Evolutionary conservation across 2,113 vertebrate genomes (phyloP).

Genomic region (Sitta europaea): DNA sequence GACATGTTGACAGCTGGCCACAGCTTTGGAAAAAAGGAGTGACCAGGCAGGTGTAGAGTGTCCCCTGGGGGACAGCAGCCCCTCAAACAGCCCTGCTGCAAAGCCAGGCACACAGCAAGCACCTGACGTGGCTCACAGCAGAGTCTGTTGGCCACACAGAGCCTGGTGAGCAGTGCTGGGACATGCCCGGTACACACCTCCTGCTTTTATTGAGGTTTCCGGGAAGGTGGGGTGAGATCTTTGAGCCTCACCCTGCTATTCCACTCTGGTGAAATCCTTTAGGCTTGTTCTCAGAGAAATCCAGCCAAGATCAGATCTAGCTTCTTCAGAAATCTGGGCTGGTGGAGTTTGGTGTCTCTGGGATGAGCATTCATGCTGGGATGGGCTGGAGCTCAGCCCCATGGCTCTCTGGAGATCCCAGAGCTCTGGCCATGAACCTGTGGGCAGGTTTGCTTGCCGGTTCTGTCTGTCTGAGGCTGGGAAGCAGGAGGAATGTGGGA

Average conservation of each 20-base stretch:
- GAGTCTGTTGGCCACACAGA: neutral
- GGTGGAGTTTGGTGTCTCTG: neutral
- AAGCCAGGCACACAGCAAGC: fast-evolving
- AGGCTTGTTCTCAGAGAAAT: neutral
- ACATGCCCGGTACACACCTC: neutral
- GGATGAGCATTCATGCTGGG: neutral
- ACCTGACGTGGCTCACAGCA: fast-evolving
- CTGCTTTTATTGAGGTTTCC: neutral
- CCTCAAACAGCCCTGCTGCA: neutral
- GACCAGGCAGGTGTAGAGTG: fast-evolving
- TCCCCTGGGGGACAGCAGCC: neutral
- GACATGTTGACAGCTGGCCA: neutral
- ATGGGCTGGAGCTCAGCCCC: neutral
- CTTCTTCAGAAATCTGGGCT: neutral
- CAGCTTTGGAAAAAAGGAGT: neutral
- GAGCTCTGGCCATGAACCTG: neutral
- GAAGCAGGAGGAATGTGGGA: neutral
- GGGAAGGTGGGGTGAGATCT: neutral
- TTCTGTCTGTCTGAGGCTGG: neutral
- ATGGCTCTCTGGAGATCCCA: neutral
- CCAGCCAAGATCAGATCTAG: neutral
- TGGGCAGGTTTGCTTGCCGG: neutral
- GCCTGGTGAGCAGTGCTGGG: fast-evolving
- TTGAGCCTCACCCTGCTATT: neutral
- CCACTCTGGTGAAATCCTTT: neutral